Percentiles rank a stretch among this genome's conserved stretches.
Evolutionary conservation across 2,888 invertebrate genomes (phyloP).

Genomic region (Lasiommata megera): DNA sequence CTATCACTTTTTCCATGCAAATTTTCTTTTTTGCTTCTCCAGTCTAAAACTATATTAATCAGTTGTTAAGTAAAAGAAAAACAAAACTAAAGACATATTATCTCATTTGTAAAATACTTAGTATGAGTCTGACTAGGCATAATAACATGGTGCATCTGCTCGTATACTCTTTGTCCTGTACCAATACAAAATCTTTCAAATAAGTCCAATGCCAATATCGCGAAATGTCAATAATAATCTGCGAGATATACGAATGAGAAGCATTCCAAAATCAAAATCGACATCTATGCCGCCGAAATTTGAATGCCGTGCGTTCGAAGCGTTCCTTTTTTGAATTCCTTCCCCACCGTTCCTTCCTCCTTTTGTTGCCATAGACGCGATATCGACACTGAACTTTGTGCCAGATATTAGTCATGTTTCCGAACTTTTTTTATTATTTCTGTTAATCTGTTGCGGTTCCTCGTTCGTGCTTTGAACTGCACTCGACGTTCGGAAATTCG

Average conservation of each 20-base stretch:
- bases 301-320: slow-evolving; percentile 37
- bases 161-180: not conserved
- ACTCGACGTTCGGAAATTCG: slow-evolving; percentile 72
- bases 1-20: too few species aligned
- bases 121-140: not conserved
- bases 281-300: slow-evolving; percentile 41
- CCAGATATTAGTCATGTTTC: slow-evolving; percentile 72
- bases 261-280: slow-evolving; percentile 44
- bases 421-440: slow-evolving; percentile 46
- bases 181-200: not conserved
- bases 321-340: slow-evolving; percentile 60
- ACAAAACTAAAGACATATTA: too few species aligned
- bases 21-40: too few species aligned
- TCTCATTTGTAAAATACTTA: not conserved
- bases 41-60: too few species aligned
- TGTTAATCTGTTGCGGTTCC: slow-evolving; percentile 71
- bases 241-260: slow-evolving; percentile 31
- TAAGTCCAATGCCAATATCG: slow-evolving; percentile 14
- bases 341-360: slow-evolving; percentile 49
- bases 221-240: slow-evolving; percentile 29
- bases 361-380: slow-evolving; percentile 62
- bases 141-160: not conserved
- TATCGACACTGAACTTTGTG: slow-evolving; percentile 72
- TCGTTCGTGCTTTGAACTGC: slow-evolving; percentile 72
- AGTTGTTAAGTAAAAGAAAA: too few species aligned